phyloP scores from a whole-genome alignment of 2,797 vertebrate species.

The Glyptemys insculpta region DNA sequence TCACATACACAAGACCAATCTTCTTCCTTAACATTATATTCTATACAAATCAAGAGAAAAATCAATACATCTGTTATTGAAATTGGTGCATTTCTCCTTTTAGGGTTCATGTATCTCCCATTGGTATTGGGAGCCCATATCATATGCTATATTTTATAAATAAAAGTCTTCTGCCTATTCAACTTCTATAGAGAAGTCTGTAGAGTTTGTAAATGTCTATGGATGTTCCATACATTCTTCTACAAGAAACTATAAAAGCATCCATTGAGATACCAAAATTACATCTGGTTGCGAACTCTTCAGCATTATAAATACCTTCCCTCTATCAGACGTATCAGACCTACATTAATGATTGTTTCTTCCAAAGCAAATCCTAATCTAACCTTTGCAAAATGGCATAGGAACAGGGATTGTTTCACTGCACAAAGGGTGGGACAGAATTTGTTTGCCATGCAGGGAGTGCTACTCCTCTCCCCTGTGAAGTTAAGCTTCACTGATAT shows the following conservation, averaged over 20 bases:
- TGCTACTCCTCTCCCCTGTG: not conserved
- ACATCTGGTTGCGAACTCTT: not conserved
- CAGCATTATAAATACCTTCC: not conserved
- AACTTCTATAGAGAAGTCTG: not conserved
- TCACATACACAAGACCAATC: not conserved
- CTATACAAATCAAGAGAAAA: not conserved
- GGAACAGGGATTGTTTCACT: not conserved
- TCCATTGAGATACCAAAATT: not conserved
- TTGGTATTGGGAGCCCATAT: not conserved
- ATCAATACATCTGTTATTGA: not conserved
- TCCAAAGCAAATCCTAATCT: not conserved
- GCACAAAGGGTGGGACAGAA: not conserved
- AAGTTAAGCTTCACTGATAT: not conserved
- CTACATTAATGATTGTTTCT: not conserved
- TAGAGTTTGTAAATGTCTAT: not conserved
- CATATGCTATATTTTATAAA: not conserved
- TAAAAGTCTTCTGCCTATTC: not conserved
- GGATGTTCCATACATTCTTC: not conserved
- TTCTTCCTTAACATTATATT: not conserved
- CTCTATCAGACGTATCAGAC: not conserved
- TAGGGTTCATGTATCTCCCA: not conserved
- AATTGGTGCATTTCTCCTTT: not conserved
- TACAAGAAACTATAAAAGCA: not conserved
- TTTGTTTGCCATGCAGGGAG: not conserved
- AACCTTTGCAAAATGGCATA: not conserved